These are phyloP conservation scores for Hyperopisus bebe DNA, from an alignment of 2,113 vertebrate species.

Conservation along the genomic window DNA sequence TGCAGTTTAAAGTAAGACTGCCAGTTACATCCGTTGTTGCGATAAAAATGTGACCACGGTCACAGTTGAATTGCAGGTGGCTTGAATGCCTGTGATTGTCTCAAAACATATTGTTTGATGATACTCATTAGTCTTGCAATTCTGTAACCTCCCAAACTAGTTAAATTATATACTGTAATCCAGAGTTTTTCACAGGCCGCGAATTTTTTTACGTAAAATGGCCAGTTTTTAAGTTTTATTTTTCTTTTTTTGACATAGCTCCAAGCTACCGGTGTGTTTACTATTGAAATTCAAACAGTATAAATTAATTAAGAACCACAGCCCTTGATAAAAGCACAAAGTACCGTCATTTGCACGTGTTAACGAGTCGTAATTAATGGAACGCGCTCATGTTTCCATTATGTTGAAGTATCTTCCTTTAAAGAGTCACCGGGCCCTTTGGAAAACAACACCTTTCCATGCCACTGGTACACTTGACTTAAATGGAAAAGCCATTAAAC, in stretches of 20 bases:
- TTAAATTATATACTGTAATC: not conserved
- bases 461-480: conserved; percentile 2
- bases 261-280: not conserved
- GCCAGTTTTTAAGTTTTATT: not conserved
- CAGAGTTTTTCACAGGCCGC: not conserved
- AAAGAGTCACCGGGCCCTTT: not conserved
- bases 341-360: not conserved
- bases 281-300: not conserved
- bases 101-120: not conserved
- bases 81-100: not conserved
- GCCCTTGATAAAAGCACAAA: not conserved
- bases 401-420: not conserved
- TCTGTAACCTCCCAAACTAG: not conserved
- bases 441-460: conserved; percentile 10
- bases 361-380: conserved; percentile 15
- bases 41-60: not conserved
- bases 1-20: not conserved
- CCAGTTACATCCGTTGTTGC: not conserved
- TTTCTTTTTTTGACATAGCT: not conserved
- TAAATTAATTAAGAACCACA: not conserved
- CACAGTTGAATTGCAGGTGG: not conserved
- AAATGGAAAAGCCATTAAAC: conserved; percentile 7
- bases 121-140: not conserved
- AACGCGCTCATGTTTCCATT: not conserved
- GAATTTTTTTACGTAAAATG: not conserved